These are phyloP conservation scores for Agonopterix heracliana DNA, from an alignment of 2,888 invertebrate genomes.

Conservation along the genomic window DNA sequence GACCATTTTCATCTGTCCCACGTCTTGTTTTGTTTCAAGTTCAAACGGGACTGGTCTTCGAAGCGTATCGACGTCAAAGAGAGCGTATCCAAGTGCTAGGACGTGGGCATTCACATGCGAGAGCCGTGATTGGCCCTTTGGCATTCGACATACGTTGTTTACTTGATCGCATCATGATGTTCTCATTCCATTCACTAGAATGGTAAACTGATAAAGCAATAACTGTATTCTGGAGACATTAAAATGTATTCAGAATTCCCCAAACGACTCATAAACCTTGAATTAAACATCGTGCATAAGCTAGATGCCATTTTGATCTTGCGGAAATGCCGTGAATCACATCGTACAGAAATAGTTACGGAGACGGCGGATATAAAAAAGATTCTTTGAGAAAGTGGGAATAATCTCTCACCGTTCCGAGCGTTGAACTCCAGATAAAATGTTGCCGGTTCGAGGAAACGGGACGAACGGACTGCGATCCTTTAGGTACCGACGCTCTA, in stretches of 20 bases:
- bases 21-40: too few relatives aligned
- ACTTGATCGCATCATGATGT: conserved; percentile 1
- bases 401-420: conserved; percentile 35
- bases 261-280: too few relatives aligned
- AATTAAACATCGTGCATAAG: too few relatives aligned
- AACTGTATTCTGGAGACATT: too few relatives aligned
- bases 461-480: conserved; percentile 41
- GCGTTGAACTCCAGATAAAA: conserved; percentile 59
- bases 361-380: too few relatives aligned
- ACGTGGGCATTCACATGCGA: conserved; percentile 3
- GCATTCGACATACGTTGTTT: conserved; percentile 2
- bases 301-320: too few relatives aligned
- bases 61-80: conserved; percentile 2
- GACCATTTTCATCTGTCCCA: too few relatives aligned
- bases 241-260: too few relatives aligned
- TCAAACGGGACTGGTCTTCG: too few relatives aligned
- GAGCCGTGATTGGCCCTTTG: background rate
- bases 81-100: conserved; percentile 3
- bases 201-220: too few relatives aligned
- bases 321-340: too few relatives aligned
- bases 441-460: conserved; percentile 56
- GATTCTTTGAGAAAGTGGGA: conserved; percentile 28
- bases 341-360: too few relatives aligned
- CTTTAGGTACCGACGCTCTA: conserved; percentile 19
- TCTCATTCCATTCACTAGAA: background rate